Conservation (phyloP, 1,140 invertebrate genomes). For the Philaenus spumarius region DNA sequence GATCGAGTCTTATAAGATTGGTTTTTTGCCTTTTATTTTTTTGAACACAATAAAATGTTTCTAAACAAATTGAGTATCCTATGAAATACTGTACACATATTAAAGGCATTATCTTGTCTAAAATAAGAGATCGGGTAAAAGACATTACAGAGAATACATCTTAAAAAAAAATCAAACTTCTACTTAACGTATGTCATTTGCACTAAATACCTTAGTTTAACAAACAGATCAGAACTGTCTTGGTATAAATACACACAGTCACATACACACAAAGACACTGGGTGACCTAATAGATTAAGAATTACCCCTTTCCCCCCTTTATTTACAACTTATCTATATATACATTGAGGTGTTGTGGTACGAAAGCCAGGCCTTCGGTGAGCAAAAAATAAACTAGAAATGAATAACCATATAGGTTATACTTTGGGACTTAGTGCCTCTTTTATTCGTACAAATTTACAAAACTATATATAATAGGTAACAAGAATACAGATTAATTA, state of each 20-base stretch:
- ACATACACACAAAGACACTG: background rate
- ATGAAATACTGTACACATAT: too few relatives aligned
- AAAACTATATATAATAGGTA: background rate
- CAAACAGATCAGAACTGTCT: conserved; percentile 2
- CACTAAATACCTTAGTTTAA: conserved; percentile 1
- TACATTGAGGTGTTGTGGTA: conserved; percentile 12
- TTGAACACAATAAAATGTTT: background rate
- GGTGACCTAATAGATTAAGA: conserved; percentile 3
- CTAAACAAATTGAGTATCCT: background rate
- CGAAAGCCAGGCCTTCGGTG: conserved; percentile 1
- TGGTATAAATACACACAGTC: conserved; percentile 1
- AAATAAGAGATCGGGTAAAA: background rate
- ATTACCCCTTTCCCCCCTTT: conserved; percentile 3
- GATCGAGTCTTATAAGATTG: background rate
- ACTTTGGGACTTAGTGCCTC: background rate
- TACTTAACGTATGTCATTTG: background rate
- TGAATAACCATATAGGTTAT: background rate
- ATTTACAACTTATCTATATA: conserved; percentile 14
- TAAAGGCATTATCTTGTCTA: background rate
- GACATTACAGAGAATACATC: background rate
- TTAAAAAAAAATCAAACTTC: conserved; percentile 7
- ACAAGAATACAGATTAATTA: background rate
- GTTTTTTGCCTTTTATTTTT: background rate
- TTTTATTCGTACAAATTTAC: background rate
- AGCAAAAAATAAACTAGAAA: conserved; percentile 12